A percentile compares a stretch with the other conserved stretches of the same genome.
Evolutionary conservation across 2,888 invertebrate genomes (phyloP).

Genomic region (Omphaloscelis lunosa): DNA sequence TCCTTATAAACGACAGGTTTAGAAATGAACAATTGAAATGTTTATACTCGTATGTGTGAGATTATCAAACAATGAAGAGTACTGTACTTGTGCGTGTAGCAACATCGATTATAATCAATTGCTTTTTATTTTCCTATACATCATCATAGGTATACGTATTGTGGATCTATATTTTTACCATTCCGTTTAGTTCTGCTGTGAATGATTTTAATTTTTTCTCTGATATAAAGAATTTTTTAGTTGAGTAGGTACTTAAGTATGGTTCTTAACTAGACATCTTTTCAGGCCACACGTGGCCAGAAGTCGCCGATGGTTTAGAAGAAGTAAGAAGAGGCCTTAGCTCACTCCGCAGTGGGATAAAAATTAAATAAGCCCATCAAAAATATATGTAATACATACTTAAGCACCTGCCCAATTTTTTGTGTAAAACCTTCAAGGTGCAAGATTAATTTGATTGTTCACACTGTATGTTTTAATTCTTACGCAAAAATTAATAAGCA

Average conservation of each 20-base stretch:
- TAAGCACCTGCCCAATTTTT: not conserved
- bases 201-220: not conserved
- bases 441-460: not conserved
- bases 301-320: not conserved
- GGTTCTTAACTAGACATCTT: not conserved
- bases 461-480: not conserved
- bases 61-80: conserved; percentile 73
- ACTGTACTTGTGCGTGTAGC: conserved; percentile 48
- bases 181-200: not conserved
- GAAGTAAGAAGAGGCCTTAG: not conserved
- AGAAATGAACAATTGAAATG: conserved; percentile 79
- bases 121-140: conserved; percentile 46
- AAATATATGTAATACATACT: not conserved
- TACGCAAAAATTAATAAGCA: conserved; percentile 19
- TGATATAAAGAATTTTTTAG: not conserved
- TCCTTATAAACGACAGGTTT: conserved; percentile 72
- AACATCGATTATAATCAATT: conserved; percentile 56
- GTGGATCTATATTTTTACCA: conserved; percentile 14
- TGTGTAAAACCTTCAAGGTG: not conserved
- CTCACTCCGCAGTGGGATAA: not conserved
- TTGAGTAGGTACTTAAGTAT: not conserved
- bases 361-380: not conserved
- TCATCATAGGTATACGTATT: not conserved
- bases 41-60: conserved; percentile 66
- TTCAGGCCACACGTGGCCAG: not conserved